Evolutionary conservation across 1,140 invertebrate genomes (phyloP), one percentile per base, ranked within the genome.

Genomic region (Mesaphorura yosii): DNA sequence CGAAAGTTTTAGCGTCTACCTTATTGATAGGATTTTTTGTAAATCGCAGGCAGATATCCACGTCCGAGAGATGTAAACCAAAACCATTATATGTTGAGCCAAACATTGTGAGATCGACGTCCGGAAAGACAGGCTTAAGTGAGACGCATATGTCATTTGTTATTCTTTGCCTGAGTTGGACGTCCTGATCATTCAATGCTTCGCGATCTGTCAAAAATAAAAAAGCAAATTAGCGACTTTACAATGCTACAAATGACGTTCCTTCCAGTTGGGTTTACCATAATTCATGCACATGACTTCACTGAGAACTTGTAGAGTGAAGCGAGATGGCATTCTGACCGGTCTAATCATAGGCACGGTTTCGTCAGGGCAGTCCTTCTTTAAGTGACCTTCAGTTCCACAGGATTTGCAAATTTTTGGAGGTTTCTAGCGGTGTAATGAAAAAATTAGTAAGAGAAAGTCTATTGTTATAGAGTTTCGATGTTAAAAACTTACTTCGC

Each of bases 51-150:
- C 77, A 80, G 34, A 80, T 73, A 63, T 81, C 79, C 25, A 81
- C 65, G 66, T 81, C 79, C 62, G 76, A 78, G 12, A 69, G 64
- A 28, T 64, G 64, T 57, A 78, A 73, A 2, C 77, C 78, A 70
- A 81, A 80, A 4, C 79, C 78, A 72, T 80, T 81, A 52, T 68
- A 69, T 0, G 76, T 77, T 2, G 79, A 81, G 2, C 79, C 79
- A 73, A 80, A 81, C 46, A 78, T 59, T 25, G 66, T 54, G 1
- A 80, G 60, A 14, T 66, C 59, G 74, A 57, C 22, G 58, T 71
- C 69, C 65, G 65, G 58, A 59, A 64, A 70, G 2, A 55, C 53
- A 14, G 47, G 41, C 6, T 58, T 59, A 17, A 76, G 38, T 47
- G 37, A n/a, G 17, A 17, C 14, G 2, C 37, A 66, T 52, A 69